Evolutionary conservation across 1,140 invertebrate genomes (phyloP).

Genomic region (Papilio helenus): DNA sequence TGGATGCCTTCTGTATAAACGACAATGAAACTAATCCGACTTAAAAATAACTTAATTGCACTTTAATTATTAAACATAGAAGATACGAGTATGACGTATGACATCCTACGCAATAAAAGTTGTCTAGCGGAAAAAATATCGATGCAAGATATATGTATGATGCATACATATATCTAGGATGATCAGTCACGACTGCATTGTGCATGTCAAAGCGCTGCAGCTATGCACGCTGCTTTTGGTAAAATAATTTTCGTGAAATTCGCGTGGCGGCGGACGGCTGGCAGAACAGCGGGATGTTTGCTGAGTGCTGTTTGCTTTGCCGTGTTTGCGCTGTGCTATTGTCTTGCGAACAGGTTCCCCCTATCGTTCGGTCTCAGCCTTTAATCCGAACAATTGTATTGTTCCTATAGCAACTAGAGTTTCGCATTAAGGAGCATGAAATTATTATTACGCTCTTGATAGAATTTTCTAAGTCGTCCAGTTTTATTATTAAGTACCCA

Average conservation of each 20-base stretch:
- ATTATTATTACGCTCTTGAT: conserved; percentile 5
- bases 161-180: not conserved
- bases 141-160: not conserved
- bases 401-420: conserved; percentile 3
- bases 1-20: not conserved
- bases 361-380: conserved; percentile 54
- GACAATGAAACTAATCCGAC: not conserved
- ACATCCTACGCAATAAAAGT: not conserved
- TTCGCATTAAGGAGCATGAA: conserved; percentile 2
- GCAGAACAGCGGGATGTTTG: conserved; percentile 57
- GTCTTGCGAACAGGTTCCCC: conserved; percentile 50
- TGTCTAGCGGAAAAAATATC: not conserved
- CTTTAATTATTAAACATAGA: not conserved
- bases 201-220: conserved; percentile 13
- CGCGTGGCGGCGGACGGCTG: conserved; percentile 11
- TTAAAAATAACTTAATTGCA: not conserved
- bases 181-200: conserved; percentile 9
- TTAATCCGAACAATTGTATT: conserved; percentile 45
- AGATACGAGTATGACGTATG: not conserved
- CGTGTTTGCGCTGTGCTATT: conserved; percentile 65
- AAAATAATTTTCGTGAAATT: conserved; percentile 48
- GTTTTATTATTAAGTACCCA: not conserved
- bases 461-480: not conserved
- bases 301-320: conserved; percentile 60
- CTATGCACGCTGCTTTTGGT: conserved; percentile 44